Base-by-base conservation (phyloP, 2,113 vertebrate genomes). In the Neolamprologus longior region DNA sequence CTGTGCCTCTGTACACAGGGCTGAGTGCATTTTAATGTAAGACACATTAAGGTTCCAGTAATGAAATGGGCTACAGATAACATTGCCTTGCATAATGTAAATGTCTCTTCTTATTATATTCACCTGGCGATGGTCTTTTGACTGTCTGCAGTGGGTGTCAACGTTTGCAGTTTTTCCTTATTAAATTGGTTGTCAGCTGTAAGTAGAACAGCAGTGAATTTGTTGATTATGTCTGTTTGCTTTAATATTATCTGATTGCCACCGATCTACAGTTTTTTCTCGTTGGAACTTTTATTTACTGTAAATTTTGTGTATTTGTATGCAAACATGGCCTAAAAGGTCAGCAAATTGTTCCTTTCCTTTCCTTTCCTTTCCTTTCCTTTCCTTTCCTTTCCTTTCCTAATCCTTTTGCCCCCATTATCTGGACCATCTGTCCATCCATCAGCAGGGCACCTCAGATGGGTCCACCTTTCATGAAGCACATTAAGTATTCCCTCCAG, bases 391-490 rank as follows among this genome's bases (percentile, higher is more conserved):
- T 53, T 63, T 37, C 42, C 19, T 47, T 66, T 66, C 42, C 7
- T 53, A 7, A 15, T 85, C 26, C 61, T 5, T 86, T 71, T 83
- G 42, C 76, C 31, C 54, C 85, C 54, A 21, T 89, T 82, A 31
- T 71, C 19, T 40, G 54, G 81, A 5, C 40, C 63, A 87, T 91
- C 79, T 82, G 82, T 93, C 88, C 71, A 84, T 90, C 82, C 40
- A 61, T 90, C 86, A 84, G 55, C 55, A 42, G 40, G 52, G 7
- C 76, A 61, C 31, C 26, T 84, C 80, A 82, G 80, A 87, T 57
- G 33, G 28, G 88, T 89, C 52, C 26, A 81, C 71, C 45, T 83
- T 78, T 83, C 85, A 73, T 58, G 33, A 42, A 26, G 42, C 71
- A 73, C 83, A 85, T 88, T 50, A 61, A 78, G 7, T 35, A 21